Base-by-base conservation (phyloP, 2,888 invertebrate species). In the Muscina levida region DNA sequence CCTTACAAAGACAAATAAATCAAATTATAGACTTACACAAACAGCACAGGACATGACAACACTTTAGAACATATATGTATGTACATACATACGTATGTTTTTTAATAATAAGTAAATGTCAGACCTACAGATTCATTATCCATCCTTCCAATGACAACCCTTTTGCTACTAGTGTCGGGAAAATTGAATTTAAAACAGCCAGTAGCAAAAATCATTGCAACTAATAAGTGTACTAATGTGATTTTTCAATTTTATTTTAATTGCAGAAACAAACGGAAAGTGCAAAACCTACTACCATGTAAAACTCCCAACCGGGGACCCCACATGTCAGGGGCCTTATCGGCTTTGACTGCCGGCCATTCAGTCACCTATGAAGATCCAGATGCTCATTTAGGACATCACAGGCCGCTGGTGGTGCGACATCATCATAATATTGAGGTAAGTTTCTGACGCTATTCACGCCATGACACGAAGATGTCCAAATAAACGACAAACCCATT, bases 221-320 rank as follows among this genome's bases (percentile, higher is more conserved):
- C n/a, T n/a, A n/a, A n/a, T n/a, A n/a, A n/a, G n/a, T n/a, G n/a
- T 19, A 59, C 67, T 76, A 56, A 59, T 70, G 67, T 75, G 22
- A 42, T 46, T 37, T 22, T 46, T 31, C 37, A 62, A 22, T 73
- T 51, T n/a, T n/a, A n/a, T 66, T 48, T 15, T 67, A 88, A 89
- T 93, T 93, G 73, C 93, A 96, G 96, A 91, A 95, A 96, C 90
- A 96, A 96, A 91, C 93, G 95, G 90, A 95, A 95, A 94, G 95
- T 96, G 88, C 95, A 95, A 89, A 96, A 95, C 88, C 93, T 96
- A 82, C 92, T 96, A 87, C 96, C 96, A 59, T 96, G 96, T 89
- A 96, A 96, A 91, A 95, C 95, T 62, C 94, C 94, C 82, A 94
- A 93, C 0, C 88, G 92, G 86, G 91, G 92, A 10, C 89, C 91